Evolutionary conservation across 2,888 invertebrate species (phyloP).

Genomic region (Oscheius sp.): DNA sequence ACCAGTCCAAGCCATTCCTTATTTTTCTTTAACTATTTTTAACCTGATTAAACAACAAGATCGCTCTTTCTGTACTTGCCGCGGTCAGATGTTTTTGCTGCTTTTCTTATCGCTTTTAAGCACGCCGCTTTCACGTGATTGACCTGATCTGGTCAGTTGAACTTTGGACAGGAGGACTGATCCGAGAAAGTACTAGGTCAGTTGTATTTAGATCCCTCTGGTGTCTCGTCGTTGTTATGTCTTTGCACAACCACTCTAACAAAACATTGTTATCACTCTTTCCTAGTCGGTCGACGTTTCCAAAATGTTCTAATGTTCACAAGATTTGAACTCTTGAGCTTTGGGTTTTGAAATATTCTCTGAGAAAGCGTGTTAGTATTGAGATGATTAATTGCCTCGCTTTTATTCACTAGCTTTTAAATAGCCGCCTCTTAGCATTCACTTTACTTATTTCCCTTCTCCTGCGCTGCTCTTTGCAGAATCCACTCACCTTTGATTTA

Average conservation of each 20-base stretch:
- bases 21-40: too few species aligned
- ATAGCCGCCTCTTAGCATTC: background rate
- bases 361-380: too few species aligned
- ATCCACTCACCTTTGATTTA: background rate
- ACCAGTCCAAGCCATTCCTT: too few species aligned
- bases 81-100: background rate
- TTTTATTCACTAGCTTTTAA: background rate
- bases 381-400: background rate
- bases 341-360: too few species aligned
- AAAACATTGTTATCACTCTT: background rate
- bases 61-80: too few species aligned
- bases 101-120: background rate
- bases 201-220: background rate
- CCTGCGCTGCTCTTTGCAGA: background rate
- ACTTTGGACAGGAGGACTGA: background rate
- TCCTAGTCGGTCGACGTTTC: background rate
- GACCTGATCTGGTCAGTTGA: conserved; percentile 26
- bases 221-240: background rate
- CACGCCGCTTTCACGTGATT: conserved; percentile 14
- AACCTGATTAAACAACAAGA: too few species aligned
- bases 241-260: background rate
- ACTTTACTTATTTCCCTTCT: background rate
- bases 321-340: background rate
- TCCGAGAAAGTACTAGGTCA: too few species aligned
- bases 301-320: background rate